Evolutionary conservation across 2,888 invertebrate genomes (phyloP).

Genomic region (Troides oblongomaculatus): DNA sequence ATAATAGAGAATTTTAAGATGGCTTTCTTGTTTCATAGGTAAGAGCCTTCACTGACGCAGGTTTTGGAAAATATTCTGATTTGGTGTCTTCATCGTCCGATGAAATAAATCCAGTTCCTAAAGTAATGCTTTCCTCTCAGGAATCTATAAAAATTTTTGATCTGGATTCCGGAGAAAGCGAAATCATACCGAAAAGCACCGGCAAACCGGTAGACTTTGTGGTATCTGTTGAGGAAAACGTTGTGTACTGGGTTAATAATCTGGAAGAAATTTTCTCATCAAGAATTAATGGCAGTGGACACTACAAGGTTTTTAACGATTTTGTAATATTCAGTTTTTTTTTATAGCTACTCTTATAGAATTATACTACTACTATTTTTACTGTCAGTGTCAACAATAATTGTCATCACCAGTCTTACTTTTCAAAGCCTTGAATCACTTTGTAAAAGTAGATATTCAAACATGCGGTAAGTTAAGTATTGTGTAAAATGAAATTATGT

Average conservation of each 20-base stretch:
- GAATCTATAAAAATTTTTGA: constrained; percentile 88
- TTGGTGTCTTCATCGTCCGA: constrained; percentile 81
- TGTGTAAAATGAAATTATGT: too few relatives aligned
- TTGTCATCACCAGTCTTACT: too few relatives aligned
- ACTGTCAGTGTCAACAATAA: too few relatives aligned
- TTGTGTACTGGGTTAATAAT: constrained; percentile 91
- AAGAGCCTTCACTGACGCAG: constrained; percentile 88
- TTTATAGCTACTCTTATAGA: too few relatives aligned
- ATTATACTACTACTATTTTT: too few relatives aligned
- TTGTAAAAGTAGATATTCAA: too few relatives aligned
- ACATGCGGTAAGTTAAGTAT: too few relatives aligned
- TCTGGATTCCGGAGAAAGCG: constrained; percentile 84
- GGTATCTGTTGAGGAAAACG: constrained; percentile 84
- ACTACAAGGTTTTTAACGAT: constrained; percentile 58
- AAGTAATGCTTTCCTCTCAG: constrained; percentile 85
- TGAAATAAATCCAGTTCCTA: constrained; percentile 88
- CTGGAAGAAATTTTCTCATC: constrained; percentile 85
- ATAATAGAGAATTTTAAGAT: background rate
- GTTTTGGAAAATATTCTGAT: constrained; percentile 85
- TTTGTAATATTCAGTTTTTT: too few relatives aligned
- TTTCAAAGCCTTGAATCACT: too few relatives aligned
- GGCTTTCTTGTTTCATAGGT: constrained; percentile 74
- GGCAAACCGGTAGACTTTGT: constrained; percentile 85
- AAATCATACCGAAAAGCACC: constrained; percentile 81
- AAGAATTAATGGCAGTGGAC: constrained; percentile 76